These are phyloP conservation scores for Sphecodes monilicornis DNA, from an alignment of 2,888 invertebrate genomes.

Conservation along the genomic window DNA sequence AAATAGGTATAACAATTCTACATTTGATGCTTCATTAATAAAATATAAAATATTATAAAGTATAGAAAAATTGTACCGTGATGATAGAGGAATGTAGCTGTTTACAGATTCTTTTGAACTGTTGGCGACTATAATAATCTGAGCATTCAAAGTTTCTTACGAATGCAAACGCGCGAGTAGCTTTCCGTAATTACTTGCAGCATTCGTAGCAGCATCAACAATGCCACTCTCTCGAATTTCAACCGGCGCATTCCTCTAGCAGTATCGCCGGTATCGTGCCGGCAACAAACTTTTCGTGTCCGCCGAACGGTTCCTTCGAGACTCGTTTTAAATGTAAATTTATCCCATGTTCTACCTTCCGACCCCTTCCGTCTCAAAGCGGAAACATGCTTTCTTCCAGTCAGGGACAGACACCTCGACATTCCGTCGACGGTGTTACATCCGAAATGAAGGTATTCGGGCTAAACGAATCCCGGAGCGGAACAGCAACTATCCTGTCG, in stretches of 20 bases:
- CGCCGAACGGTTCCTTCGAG: conserved; percentile 20
- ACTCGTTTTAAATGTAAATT: conserved; percentile 15
- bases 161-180: not conserved
- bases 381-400: conserved; percentile 9
- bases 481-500: not conserved
- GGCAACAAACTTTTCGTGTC: not conserved
- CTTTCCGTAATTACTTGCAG: not conserved
- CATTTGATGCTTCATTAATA: not conserved
- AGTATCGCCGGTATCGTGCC: not conserved
- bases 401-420: not conserved
- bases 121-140: not conserved
- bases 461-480: not conserved
- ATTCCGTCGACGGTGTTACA: not conserved
- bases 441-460: conserved; percentile 6
- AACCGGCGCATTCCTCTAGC: not conserved
- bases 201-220: not conserved
- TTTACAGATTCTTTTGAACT: not conserved
- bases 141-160: not conserved
- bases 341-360: not conserved
- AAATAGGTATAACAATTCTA: not conserved
- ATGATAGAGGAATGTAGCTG: not conserved
- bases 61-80: not conserved
- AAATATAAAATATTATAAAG: not conserved
- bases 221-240: not conserved
- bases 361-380: not conserved